Evolutionary conservation across 2,888 invertebrate species (phyloP), one percentile per base, ranked within the genome.

Genomic region (Alsophila aescularia): DNA sequence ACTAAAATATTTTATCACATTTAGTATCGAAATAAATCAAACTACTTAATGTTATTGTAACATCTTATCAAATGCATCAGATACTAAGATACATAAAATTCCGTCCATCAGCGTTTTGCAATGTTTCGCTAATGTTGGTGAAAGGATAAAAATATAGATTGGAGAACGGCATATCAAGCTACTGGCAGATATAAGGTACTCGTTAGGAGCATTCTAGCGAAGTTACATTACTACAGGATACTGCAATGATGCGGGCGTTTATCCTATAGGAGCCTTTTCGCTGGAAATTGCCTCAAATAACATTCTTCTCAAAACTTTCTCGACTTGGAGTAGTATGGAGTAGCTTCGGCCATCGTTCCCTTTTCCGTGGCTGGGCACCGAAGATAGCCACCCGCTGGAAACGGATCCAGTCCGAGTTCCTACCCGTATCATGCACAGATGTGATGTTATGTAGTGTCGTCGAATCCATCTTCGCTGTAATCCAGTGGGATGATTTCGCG

Each of bases 111-210:
- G 29, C 12, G 35, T 72, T 67, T 69, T 60, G 72, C 52, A 73
- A 73, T 6, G 12, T 9, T 53, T 60, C 21, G 18, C 57, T 52
- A 54, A 45, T 60, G 55, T 57, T 13, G 45, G 71, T 71, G 72
- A 72, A 72, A 72, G 72, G 73, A 63, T 63, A 4, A 35, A 32
- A 45, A 56, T 61, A 57, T 53, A 51, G 58, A 60, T 69, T 44
- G 48, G 43, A 27, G 48, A 48, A 36, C 12, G 48, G 37, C 37
- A 21, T 12, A 35, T 42, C 42, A 35, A 21, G n/a, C 8, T 8
- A 41, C n/a, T 49, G 34, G 34, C 18, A 37, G 12, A 37, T 5
- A 2, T 13, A n/a, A 37, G n/a, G n/a, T 39, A 9, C 24, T 41
- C 13, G 21, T 27, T 41, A 49, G 41, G 40, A 49, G 24, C 21